Evolutionary conservation across 2,888 invertebrate species (phyloP).

Genomic region (Balanococcus diminutus): DNA sequence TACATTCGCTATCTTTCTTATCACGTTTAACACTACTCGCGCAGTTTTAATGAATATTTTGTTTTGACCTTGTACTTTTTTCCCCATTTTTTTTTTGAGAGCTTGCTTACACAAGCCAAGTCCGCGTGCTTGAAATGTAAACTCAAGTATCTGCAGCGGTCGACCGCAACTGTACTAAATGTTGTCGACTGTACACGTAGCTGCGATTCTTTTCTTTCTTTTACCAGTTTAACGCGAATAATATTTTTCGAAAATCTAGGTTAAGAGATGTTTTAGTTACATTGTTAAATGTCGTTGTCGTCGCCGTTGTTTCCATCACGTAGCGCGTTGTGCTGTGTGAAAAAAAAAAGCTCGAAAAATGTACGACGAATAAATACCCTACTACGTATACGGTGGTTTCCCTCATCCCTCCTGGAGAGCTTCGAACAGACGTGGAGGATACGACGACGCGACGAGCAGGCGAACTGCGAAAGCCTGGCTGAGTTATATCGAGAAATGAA

Average conservation of each 20-base stretch:
- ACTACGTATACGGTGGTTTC: not conserved
- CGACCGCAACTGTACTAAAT: constrained; percentile 5
- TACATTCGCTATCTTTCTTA: not conserved
- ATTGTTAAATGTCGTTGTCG: not conserved
- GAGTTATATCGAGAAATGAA: not conserved
- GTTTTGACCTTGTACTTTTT: not conserved
- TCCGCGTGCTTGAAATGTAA: not conserved
- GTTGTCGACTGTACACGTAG: not conserved
- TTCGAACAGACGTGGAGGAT: not conserved
- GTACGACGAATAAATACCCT: not conserved
- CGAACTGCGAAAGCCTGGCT: not conserved
- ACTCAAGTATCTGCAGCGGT: not conserved
- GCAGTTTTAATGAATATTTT: not conserved
- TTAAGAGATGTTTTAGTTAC: constrained; percentile 1
- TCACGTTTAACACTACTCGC: not conserved
- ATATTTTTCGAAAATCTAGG: constrained; percentile 5
- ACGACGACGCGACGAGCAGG: not conserved
- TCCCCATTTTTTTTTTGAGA: not conserved
- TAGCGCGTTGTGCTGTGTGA: not conserved
- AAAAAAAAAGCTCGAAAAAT: not conserved
- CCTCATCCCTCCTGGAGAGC: not conserved
- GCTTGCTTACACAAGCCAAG: not conserved
- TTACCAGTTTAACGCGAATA: constrained; percentile 2
- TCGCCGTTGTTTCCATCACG: not conserved
- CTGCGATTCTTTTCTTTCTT: not conserved